These are phyloP conservation scores for Laticauda laticaudata DNA, from an alignment of 2,113 vertebrate genomes.

Conservation along the genomic window DNA sequence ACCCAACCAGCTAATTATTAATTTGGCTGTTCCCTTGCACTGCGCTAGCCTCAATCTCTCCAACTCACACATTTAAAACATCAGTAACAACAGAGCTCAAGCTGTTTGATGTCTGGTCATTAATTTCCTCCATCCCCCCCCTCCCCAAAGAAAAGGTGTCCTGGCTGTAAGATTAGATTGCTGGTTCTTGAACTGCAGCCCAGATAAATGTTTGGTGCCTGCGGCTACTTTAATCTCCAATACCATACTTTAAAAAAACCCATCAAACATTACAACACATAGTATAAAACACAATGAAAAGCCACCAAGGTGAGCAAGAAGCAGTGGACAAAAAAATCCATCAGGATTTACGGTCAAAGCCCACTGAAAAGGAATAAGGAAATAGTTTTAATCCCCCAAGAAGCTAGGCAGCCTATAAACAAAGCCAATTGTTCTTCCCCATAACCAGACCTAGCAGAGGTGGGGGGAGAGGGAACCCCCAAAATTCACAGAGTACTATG, in stretches of 20 bases:
- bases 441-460: background rate
- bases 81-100: background rate
- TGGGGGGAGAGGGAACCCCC: rapidly evolving
- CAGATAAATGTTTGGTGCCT: background rate
- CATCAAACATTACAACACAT: background rate
- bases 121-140: background rate
- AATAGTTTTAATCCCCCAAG: background rate
- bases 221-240: background rate
- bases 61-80: background rate
- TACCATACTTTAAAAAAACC: background rate
- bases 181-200: background rate
- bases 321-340: conserved; percentile 1
- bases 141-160: background rate
- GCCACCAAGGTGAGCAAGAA: background rate
- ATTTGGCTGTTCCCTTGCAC: background rate
- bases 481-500: no score
- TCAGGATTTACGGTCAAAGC: background rate
- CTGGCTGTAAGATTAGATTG: background rate
- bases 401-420: background rate
- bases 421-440: conserved; percentile 2
- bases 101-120: background rate
- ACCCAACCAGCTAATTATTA: background rate
- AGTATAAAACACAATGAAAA: background rate
- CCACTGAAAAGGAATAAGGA: conserved; percentile 25
- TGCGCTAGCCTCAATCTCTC: background rate